Evolutionary conservation across 2,797 vertebrate genomes (phyloP).

Genomic region (Sparidentex hasta): DNA sequence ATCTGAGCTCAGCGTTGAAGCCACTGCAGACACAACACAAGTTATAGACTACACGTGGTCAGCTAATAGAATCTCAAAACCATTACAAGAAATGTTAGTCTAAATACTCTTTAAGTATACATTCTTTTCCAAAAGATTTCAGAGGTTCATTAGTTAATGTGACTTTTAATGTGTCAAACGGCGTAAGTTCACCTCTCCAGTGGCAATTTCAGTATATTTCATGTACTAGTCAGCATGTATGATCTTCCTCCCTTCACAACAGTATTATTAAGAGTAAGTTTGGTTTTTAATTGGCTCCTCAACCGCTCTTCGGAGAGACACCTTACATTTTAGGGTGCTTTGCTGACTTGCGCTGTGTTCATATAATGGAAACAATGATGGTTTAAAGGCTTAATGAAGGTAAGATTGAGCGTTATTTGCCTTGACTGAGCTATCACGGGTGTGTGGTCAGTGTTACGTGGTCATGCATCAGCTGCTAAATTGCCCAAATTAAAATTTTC

Average conservation of each 20-base stretch:
- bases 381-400: too few relatives aligned
- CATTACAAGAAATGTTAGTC: neutral
- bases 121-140: neutral
- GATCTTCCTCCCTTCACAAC: neutral
- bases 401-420: neutral
- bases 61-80: neutral
- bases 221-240: neutral
- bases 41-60: neutral
- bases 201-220: slow-evolving; percentile 30
- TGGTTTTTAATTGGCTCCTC: neutral
- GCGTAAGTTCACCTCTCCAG: slow-evolving; percentile 14
- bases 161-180: slow-evolving; percentile 13
- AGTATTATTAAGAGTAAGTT: neutral
- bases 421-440: neutral
- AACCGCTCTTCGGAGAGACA: neutral
- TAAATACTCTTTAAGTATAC: neutral
- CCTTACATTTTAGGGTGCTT: neutral
- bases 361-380: neutral
- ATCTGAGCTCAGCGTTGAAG: neutral
- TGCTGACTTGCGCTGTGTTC: neutral
- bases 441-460: neutral
- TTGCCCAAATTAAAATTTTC: neutral
- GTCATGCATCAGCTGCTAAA: neutral
- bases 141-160: slow-evolving; percentile 5
- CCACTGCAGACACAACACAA: neutral